Percentiles rank a stretch among this genome's conserved stretches.
phyloP scores from a whole-genome alignment of 2,888 invertebrate genomes.

The Ormia ochracea region DNA sequence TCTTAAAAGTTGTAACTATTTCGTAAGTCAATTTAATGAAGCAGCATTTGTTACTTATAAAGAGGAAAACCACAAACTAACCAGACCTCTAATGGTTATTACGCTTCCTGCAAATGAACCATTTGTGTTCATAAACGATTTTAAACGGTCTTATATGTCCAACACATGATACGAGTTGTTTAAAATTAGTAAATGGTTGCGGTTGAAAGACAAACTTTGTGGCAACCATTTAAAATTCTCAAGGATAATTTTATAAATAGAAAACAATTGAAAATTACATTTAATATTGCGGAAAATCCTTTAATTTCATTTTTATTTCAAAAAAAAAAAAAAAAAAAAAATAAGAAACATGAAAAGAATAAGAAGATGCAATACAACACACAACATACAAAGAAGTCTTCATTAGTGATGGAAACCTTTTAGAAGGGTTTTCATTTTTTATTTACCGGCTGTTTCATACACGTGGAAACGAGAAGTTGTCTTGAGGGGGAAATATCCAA shows the following conservation, averaged over 20 bases:
- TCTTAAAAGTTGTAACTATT: no score
- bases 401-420: conserved; percentile 10
- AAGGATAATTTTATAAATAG: conserved; percentile 42
- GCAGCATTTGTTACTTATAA: conserved; percentile 18
- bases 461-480: background rate
- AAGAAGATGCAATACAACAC: conserved; percentile 14
- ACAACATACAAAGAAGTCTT: conserved; percentile 21
- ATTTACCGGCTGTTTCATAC: conserved; percentile 37
- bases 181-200: conserved; percentile 34
- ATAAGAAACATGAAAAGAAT: background rate
- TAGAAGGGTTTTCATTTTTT: conserved; percentile 33
- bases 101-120: conserved; percentile 24
- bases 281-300: conserved; percentile 65
- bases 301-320: conserved; percentile 32
- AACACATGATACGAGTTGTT: conserved; percentile 49
- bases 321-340: background rate
- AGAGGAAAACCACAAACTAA: conserved; percentile 50
- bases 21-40: no score
- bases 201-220: conserved; percentile 42
- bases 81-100: conserved; percentile 15
- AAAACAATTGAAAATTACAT: conserved; percentile 41
- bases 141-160: conserved; percentile 55
- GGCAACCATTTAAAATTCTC: conserved; percentile 37
- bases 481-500: background rate
- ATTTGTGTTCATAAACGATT: conserved; percentile 55